Evolutionary conservation across 2,797 vertebrate species (phyloP), one percentile per base, ranked within the genome.

Genomic region (Hemitrygon akajei): DNA sequence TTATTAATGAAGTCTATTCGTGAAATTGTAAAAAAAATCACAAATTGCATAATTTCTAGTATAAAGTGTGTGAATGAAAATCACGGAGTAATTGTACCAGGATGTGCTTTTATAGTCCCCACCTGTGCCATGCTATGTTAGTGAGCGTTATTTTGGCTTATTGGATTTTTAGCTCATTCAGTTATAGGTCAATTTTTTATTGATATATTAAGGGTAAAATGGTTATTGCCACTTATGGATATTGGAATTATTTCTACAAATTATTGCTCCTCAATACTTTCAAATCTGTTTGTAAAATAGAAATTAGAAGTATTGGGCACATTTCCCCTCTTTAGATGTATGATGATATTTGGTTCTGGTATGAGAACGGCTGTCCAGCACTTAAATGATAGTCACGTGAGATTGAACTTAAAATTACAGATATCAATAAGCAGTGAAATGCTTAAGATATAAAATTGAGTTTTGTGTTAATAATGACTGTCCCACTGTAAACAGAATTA

Each of bases 321-420:
- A 56, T 71, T 56, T 25, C 14, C 25, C 76, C 27, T n/a, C 47
- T 47, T 84, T 66, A 56, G 25, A 66, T 92, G 12, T 73, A 76
- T 93, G 71, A 73, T 76, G 71, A 76, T 69, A 75, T 73, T 20
- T 91, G 25, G 22, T 37, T 20, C 20, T 91, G 34, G 34, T 91
- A 34, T 91, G 89, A 91, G 69, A 91, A 91, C 34, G 91, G 66
- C 34, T 91, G 9, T 34, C 87, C 37, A 73, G 66, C 37, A 73
- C 20, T 91, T 34, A 69, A n/a, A 71, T 91, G 22, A 22, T 7
- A 47, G 20, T 47, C 12, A 9, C 1, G 27, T 93, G 27, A 76
- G 37, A 58, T 93, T 75, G 91, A 25, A n/a, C 25, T 93, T 76
- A 75, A 93, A 47, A 40, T 58, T 22, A 89, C 37, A 7, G 60